phyloP scores from a whole-genome alignment of 2,113 vertebrate species.

The Phalacrocorax pelagicus region DNA sequence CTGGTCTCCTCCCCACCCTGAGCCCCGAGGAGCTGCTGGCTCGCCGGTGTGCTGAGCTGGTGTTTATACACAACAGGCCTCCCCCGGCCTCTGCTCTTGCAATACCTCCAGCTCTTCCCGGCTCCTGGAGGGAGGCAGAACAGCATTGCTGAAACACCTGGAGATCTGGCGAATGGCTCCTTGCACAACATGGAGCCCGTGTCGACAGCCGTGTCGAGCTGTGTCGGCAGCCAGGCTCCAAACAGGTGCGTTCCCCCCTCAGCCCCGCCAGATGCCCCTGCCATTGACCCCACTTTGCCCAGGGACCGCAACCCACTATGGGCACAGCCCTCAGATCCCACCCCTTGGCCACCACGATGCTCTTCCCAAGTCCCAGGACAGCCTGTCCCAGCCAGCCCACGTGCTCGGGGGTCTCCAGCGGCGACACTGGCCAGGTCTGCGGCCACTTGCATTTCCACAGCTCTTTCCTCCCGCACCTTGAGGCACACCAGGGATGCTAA shows the following conservation, averaged over 20 bases:
- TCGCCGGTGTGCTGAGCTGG: background rate
- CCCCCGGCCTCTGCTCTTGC: background rate
- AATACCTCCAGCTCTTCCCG: background rate
- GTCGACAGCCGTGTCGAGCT: no score
- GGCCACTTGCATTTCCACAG: background rate
- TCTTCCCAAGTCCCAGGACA: background rate
- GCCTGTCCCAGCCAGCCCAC: background rate
- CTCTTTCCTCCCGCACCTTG: background rate
- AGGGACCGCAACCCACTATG: background rate
- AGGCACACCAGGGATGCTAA: background rate
- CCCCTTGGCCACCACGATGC: background rate
- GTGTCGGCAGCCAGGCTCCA: accelerated
- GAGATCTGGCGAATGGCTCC: background rate
- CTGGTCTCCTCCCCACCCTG: background rate
- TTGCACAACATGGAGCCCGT: accelerated
- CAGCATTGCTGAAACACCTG: background rate
- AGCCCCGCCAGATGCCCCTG: no score
- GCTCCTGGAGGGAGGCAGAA: background rate
- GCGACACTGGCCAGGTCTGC: background rate
- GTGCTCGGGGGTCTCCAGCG: background rate
- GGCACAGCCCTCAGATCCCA: background rate
- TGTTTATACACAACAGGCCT: background rate
- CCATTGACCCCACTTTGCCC: background rate
- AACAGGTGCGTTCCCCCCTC: accelerated
- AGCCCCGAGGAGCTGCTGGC: background rate